Conservation (phyloP, 2,888 invertebrate species). For the Chymomyza procnemis region DNA sequence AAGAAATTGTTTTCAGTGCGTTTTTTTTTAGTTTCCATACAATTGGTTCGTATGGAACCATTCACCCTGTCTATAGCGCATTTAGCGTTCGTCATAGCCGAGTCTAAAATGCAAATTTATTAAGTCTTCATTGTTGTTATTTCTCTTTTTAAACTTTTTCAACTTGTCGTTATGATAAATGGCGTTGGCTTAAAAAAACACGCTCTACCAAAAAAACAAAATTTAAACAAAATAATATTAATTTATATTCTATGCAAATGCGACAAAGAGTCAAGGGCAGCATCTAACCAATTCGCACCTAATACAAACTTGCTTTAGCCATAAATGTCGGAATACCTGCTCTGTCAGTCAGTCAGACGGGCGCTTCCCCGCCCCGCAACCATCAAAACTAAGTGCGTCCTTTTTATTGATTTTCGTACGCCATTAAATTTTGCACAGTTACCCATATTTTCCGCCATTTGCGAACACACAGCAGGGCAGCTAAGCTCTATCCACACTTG, state of each 20-base stretch:
- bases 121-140: constrained; percentile 22
- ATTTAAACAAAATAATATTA: constrained; percentile 33
- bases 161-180: constrained; percentile 31
- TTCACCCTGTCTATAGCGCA: constrained; percentile 6
- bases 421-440: constrained; percentile 75
- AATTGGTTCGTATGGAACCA: too few species aligned
- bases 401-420: constrained; percentile 70
- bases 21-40: too few species aligned
- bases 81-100: constrained; percentile 9
- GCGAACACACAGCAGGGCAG: constrained; percentile 11
- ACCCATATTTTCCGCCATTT: constrained; percentile 74
- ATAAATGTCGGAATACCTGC: constrained; percentile 1
- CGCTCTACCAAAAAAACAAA: constrained; percentile 41
- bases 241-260: constrained; percentile 17
- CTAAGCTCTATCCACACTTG: neutral
- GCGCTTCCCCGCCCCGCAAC: constrained; percentile 22
- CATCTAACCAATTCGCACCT: neutral
- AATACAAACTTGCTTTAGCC: neutral
- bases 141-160: constrained; percentile 37
- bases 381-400: constrained; percentile 41
- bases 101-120: neutral
- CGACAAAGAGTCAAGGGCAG: neutral
- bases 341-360: constrained; percentile 1
- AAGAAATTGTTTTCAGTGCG: too few species aligned
- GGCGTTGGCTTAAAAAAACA: constrained; percentile 33